Evolutionary conservation across 1,140 invertebrate genomes (phyloP), one percentile per base, ranked within the genome.

Genomic region (Manduca sexta): DNA sequence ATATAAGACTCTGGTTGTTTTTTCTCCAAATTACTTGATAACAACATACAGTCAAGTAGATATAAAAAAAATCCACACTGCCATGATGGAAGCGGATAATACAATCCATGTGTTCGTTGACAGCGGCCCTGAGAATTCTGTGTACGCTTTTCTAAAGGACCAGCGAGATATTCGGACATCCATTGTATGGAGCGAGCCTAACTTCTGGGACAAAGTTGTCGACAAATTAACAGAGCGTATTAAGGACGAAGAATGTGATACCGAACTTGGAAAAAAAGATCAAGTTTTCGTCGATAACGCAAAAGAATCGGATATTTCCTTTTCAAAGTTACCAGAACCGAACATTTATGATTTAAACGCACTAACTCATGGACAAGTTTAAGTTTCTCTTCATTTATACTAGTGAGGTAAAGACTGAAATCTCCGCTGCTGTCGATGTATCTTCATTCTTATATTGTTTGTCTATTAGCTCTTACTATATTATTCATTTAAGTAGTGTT

Each of bases 321-420:
- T 74, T 31, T 63, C 62, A 2, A 64, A 58, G 57, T 50, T 67
- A 45, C 67, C 71, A 3, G 73, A 73, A n/a, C 65, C 66, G n/a
- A 64, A 67, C 39, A 47, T 49, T 16, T 66, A 78, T 45, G 56
- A 69, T 55, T 55, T 71, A 21, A 63, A 71, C 49, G 63, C 67
- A 47, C 59, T 70, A 49, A 60, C 68, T 44, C 65, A 80, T 56
- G 77, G 68, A 61, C 75, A 78, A 63, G 77, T 84, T 75, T 84
- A 81, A 57, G 70, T 64, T 47, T 35, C n/a, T 34, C 13, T 49
- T 63, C 52, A 54, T 60, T 65, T 69, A 68, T 61, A 66, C 70
- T 78, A 77, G 71, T 76, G 81, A 84, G 81, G 75, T 72, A 84
- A 84, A 84, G 81, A 84, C 81, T 84, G 81, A 84, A 60, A 77